phyloP scores from a whole-genome alignment of 37 sponge, comb jelly and placozoan species.

The Halichondria panicea region DNA sequence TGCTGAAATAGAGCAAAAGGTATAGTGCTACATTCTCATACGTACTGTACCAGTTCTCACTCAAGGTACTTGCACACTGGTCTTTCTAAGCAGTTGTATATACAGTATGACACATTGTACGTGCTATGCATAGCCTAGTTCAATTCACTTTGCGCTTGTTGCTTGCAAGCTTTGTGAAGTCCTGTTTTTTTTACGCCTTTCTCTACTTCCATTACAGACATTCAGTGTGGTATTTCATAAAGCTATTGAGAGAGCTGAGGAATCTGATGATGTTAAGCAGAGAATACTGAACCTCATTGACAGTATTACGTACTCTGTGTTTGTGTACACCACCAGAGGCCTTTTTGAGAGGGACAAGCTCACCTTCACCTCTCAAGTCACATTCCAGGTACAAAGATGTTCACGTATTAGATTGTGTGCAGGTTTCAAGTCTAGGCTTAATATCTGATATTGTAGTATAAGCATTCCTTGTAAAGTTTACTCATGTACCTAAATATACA shows the following conservation, averaged over 20 bases:
- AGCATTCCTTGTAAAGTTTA: background rate
- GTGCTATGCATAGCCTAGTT: background rate
- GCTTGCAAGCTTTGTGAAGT: no score
- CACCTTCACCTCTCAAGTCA: slow-evolving; percentile 93
- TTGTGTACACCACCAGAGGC: slow-evolving; percentile 95
- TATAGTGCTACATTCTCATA: slow-evolving; percentile 96
- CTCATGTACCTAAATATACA: background rate
- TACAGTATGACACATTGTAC: background rate
- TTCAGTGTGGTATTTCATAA: slow-evolving; percentile 98
- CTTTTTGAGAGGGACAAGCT: slow-evolving; percentile 97
- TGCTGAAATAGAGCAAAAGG: slow-evolving; percentile 87
- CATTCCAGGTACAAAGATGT: slow-evolving; percentile 76
- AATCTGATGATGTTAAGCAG: slow-evolving; percentile 80
- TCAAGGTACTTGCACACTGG: slow-evolving; percentile 59
- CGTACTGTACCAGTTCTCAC: slow-evolving; percentile 98
- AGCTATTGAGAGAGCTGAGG: slow-evolving; percentile 91
- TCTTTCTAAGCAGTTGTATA: background rate
- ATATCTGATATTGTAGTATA: background rate
- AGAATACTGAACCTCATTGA: slow-evolving; percentile 93
- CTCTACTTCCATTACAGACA: slow-evolving; percentile 42
- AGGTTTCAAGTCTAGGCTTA: no score
- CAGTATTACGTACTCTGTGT: slow-evolving; percentile 95
- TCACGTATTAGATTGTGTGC: no score
- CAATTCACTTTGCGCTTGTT: background rate
- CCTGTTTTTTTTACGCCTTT: background rate